phyloP scores from a whole-genome alignment of 2,888 invertebrate species.

The Lordiphosa fenestrarum region DNA sequence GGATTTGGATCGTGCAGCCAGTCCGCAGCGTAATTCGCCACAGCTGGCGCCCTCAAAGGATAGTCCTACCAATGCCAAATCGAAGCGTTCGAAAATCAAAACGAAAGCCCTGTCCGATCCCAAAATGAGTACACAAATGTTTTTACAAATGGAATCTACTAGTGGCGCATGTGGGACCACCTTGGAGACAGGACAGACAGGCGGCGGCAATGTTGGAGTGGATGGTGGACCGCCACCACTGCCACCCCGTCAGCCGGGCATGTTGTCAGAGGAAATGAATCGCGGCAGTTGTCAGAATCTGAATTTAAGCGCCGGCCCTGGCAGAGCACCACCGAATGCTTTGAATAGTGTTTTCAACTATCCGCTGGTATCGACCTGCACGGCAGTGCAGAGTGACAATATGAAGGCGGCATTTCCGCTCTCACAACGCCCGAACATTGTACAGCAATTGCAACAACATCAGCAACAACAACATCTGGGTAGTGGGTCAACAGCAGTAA shows the following conservation, averaged over 20 bases:
- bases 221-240: conserved; percentile 82
- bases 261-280: conserved; percentile 76
- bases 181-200: conserved; percentile 24
- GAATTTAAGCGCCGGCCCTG: conserved; percentile 54
- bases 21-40: conserved; percentile 60
- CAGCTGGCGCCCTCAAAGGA: conserved; percentile 31
- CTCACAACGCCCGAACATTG: conserved; percentile 80
- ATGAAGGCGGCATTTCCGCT: conserved; percentile 79
- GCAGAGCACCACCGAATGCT: conserved; percentile 78
- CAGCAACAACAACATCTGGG: conserved; percentile 70
- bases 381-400: conserved; percentile 79
- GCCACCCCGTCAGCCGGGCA: conserved; percentile 83
- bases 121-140: conserved; percentile 80
- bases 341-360: conserved; percentile 79
- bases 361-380: conserved; percentile 80
- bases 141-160: conserved; percentile 79
- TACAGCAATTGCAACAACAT: conserved; percentile 80
- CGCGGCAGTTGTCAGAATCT: conserved; percentile 74
- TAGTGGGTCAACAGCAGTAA: conserved; percentile 76
- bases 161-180: conserved; percentile 40
- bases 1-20: conserved; percentile 77
- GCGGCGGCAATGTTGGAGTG: conserved; percentile 35
- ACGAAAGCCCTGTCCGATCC: conserved; percentile 80
- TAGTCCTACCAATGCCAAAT: conserved; percentile 36
- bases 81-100: conserved; percentile 77